Base-by-base conservation (phyloP, 2,797 vertebrate species). In the Orientallactaga sibirica region DNA sequence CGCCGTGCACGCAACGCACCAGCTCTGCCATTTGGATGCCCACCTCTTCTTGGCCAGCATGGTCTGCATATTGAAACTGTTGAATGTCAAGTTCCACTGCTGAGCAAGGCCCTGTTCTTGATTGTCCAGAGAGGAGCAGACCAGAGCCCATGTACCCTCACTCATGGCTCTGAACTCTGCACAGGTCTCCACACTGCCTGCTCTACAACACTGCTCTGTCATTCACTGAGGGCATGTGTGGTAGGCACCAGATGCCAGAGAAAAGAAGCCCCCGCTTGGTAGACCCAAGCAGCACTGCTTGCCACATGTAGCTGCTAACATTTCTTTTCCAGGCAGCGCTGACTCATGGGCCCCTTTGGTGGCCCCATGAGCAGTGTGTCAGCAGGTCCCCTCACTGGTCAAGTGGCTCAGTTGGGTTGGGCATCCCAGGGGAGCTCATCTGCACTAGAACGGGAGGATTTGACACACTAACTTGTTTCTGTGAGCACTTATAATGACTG, bases 401-500 rank as follows among this genome's bases (percentile, higher is more conserved):
- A 11, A 19, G 4, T 70, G 87, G 68, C 61, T 73, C 58, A 3
- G 33, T 62, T 20, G 58, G 52, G 70, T 9, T 41, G 5, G 6
- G 6, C 2, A 3, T 20, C 18, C 37, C 25, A 14, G 37, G 25
- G 37, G 25, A 81, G 27, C 41, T 37, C 0, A 0, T 7, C 12
- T 37, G 29, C 33, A 22, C 37, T 27, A 48, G 62, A 37, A 4
- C 24, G 61, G 6, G 7, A 20, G 33, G 55, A 58, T 58, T 58
- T 58, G 55, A 58, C 19, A n/a, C 0, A 8, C 1, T 41, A 3
- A 9, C 71, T 12, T n/a, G 81, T n/a, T 37, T 79, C 18, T 9
- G 2, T 16, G 27, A 37, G 10, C 5, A 0, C 1, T n/a, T 41
- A 14, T 55, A 41, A 20, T 4, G 68, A 25, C 41, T 3, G 0